phyloP scores from a whole-genome alignment of 2,888 invertebrate species.

The Eristalis tenax region DNA sequence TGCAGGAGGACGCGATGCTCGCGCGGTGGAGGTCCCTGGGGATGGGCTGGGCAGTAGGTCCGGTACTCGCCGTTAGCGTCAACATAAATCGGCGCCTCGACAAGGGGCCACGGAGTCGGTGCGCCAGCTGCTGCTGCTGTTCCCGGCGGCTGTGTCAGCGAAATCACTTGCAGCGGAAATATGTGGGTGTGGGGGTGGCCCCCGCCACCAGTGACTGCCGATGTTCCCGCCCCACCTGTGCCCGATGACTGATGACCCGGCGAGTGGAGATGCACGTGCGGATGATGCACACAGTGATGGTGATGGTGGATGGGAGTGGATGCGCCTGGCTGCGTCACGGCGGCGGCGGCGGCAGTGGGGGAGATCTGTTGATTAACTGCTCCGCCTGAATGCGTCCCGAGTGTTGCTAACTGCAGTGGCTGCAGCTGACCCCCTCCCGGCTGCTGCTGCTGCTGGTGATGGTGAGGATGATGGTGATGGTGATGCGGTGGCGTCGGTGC shows the following conservation, averaged over 20 bases:
- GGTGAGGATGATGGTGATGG: constrained; percentile 47
- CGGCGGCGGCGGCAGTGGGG: constrained; percentile 45
- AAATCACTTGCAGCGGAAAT: constrained; percentile 82
- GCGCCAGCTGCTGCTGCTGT: constrained; percentile 78
- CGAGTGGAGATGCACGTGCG: constrained; percentile 74
- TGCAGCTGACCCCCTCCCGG: constrained; percentile 49
- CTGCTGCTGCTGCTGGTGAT: constrained; percentile 59
- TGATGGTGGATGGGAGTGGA: constrained; percentile 71
- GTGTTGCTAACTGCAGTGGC: constrained; percentile 58
- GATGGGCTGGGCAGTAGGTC: constrained; percentile 81
- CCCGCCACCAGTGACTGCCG: constrained; percentile 81
- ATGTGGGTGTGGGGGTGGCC: constrained; percentile 82
- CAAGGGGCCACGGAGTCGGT: constrained; percentile 80
- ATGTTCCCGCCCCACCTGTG: constrained; percentile 81
- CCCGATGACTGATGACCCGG: constrained; percentile 81
- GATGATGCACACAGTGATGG: constrained; percentile 77
- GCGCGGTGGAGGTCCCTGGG: constrained; percentile 80
- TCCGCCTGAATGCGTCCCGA: constrained; percentile 61
- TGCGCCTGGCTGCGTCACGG: constrained; percentile 58
- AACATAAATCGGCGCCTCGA: constrained; percentile 84
- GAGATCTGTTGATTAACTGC: constrained; percentile 66
- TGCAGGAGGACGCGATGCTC: constrained; percentile 88
- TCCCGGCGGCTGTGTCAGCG: constrained; percentile 78
- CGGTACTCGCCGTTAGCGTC: constrained; percentile 84
- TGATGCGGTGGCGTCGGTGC: constrained; percentile 52